phyloP scores from a whole-genome alignment of 2,113 vertebrate species.

The Rhinoptilus africanus region DNA sequence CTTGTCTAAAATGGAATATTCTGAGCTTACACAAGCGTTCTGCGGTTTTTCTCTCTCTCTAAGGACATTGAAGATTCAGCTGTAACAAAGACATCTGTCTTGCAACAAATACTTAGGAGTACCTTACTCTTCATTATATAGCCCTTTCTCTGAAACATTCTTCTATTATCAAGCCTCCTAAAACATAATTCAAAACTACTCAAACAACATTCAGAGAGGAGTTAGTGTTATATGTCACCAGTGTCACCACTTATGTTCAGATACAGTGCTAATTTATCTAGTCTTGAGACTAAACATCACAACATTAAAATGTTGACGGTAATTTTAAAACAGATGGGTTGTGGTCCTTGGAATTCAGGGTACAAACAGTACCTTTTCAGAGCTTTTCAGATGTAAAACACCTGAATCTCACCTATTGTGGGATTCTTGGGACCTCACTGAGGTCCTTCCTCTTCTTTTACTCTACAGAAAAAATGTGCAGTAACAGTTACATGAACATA shows the following conservation, averaged over 20 bases:
- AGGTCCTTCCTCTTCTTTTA: background rate
- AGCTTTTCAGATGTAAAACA: background rate
- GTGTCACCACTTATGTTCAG: accelerated
- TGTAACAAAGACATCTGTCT: background rate
- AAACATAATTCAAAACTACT: background rate
- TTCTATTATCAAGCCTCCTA: background rate
- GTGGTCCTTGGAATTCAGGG: background rate
- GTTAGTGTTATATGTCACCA: background rate
- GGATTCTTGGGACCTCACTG: background rate
- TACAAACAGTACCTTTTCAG: accelerated
- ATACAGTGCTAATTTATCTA: background rate
- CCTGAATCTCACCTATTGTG: background rate
- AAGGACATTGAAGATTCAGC: background rate
- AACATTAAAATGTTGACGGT: background rate
- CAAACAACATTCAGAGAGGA: background rate
- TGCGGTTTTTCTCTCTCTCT: background rate
- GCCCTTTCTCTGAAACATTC: background rate
- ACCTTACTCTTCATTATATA: background rate
- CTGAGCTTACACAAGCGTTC: background rate
- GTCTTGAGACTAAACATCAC: background rate
- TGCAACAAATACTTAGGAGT: background rate
- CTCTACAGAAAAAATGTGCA: background rate
- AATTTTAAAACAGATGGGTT: background rate
- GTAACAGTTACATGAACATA: background rate
- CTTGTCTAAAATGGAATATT: background rate